Evolutionary conservation across 2,113 vertebrate species (phyloP).

Genomic region (Anas platyrhynchos): DNA sequence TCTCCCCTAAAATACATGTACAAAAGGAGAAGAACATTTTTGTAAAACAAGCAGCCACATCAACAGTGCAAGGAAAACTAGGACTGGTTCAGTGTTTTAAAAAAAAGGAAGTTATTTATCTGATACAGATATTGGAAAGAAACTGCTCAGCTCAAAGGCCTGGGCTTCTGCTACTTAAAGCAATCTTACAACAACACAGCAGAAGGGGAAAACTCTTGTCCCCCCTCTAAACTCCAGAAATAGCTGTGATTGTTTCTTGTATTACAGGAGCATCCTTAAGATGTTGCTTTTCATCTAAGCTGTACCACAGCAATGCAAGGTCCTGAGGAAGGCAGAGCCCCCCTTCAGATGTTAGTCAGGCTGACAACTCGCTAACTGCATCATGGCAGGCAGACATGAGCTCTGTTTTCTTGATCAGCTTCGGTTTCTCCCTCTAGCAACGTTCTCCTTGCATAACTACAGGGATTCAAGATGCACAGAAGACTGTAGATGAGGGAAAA

Average conservation of each 20-base stretch:
- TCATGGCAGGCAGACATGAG: background rate
- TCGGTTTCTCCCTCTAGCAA: background rate
- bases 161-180: background rate
- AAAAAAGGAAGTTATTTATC: background rate
- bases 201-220: background rate
- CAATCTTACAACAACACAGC: background rate
- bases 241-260: background rate
- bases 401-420: background rate
- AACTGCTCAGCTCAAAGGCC: background rate
- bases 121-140: background rate
- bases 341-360: background rate
- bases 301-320: rapidly evolving
- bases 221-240: background rate
- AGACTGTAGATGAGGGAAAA: background rate
- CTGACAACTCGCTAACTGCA: background rate
- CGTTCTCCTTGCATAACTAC: background rate
- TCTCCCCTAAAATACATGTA: background rate
- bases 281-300: background rate
- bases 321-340: background rate
- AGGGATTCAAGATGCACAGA: background rate
- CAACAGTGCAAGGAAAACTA: background rate
- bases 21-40: background rate
- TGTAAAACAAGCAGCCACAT: background rate
- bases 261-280: background rate
- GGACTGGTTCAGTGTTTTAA: background rate